Evolutionary conservation across 2,888 invertebrate species (phyloP), one percentile per base, ranked within the genome.

Genomic region (Sericinus montela): DNA sequence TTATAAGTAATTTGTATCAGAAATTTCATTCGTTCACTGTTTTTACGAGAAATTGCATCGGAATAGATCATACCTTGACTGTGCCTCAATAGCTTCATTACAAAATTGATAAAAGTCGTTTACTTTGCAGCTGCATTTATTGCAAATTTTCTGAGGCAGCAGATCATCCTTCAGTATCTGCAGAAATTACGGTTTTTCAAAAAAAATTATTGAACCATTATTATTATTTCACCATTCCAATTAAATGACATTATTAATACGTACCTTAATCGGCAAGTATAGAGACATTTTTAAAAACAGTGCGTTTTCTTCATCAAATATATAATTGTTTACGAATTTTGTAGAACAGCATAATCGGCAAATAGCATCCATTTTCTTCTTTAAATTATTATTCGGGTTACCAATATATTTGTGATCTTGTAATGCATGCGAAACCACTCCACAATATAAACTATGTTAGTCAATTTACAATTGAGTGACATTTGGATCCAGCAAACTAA

Each of bases 261-360:
- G 51, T 91, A 94, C 94, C 93, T 93, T 93, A 72, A 94, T 91
- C 75, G 93, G 93, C 73, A 94, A 90, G 76, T 93, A 93, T 60
- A 93, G 85, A 53, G 92, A 91, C 82, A 94, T 93, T 89, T 94
- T 94, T 58, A 91, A 75, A 69, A 91, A 92, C 62, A 93, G 88
- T 57, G 93, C 92, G 66, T 91, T 92, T 66, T 91, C 91, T 60
- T 92, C 92, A 60, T 92, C 93, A 70, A 93, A 94, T 75, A 94
- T 93, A 64, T 91, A 86, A 69, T 93, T 91, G 68, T 91, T 92
- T 41, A 93, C 93, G 56, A 75, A 90, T 72, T 74, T 90, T 36
- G 77, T 66, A 25, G 87, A 84, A 65, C 82, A 86, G 66, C 88
- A 88, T 55, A 88, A 67, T 54, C 88, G 73, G 66, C 88, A 88